phyloP scores from a whole-genome alignment of 1,140 invertebrate genomes.

The Drosophila sproati region DNA sequence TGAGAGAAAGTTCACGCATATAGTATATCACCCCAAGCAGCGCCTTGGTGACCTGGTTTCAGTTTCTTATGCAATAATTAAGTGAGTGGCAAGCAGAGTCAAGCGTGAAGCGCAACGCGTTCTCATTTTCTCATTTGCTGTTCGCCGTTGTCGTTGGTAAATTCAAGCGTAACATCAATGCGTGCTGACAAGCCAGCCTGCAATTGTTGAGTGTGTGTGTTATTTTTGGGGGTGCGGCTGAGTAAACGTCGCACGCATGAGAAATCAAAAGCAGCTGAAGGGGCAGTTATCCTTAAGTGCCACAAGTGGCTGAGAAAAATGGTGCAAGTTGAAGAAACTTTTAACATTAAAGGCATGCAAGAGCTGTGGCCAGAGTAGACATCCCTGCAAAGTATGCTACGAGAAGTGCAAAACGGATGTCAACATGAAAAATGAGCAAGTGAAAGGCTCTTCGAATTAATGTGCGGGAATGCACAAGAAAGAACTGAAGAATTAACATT shows the following conservation, averaged over 20 bases:
- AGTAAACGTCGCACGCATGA: conserved; percentile 74
- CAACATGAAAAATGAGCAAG: neutral
- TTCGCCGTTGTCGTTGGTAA: conserved; percentile 41
- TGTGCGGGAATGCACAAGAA: neutral
- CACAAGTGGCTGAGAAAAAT: conserved; percentile 39
- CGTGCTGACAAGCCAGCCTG: conserved; percentile 24
- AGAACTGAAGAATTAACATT: neutral
- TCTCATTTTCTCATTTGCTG: conserved; percentile 58
- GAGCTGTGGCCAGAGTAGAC: conserved; percentile 10
- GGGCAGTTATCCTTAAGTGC: neutral
- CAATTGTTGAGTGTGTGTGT: conserved; percentile 10
- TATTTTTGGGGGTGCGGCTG: conserved; percentile 63
- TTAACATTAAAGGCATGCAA: conserved; percentile 37
- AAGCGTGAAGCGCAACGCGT: conserved; percentile 66
- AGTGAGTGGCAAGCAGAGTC: conserved; percentile 79
- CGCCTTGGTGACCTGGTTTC: conserved; percentile 75
- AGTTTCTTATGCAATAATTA: conserved; percentile 80
- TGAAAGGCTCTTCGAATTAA: neutral
- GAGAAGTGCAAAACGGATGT: conserved; percentile 8
- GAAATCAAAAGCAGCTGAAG: conserved; percentile 67
- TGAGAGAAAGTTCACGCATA: neutral
- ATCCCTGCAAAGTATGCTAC: conserved; percentile 26
- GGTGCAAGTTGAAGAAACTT: conserved; percentile 34
- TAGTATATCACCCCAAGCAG: conserved; percentile 30
- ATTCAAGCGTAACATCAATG: conserved; percentile 74